Base-by-base conservation (phyloP, 2,113 vertebrate genomes). In the Pelecanoides urinatrix region DNA sequence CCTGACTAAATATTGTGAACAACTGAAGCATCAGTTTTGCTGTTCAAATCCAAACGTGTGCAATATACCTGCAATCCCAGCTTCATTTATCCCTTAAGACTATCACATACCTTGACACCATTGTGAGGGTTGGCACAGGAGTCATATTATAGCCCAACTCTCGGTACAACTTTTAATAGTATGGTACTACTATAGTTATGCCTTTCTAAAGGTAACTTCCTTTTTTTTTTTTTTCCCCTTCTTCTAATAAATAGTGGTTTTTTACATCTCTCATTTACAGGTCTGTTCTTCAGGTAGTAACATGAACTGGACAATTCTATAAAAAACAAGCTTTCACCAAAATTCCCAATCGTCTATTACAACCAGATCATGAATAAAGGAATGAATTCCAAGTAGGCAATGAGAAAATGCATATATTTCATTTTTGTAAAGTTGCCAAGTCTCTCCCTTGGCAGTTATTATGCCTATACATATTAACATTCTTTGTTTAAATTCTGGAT, bases 31-130 rank as follows among this genome's bases (percentile, higher is more conserved):
- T 56, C 49, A 81, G 1, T 86, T 83, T 36, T 92, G 58, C 66
- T 71, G 30, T 72, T 84, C 62, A 90, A 95, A 45, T 73, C 34
- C 66, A 72, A 94, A 77, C 49, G 25, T 25, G 75, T 76, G 65
- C 84, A 90, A 55, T 56, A 32, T 21, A 55, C 34, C 50, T 70
- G n/a, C 63, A 93, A 87, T 36, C 38, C 34, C 91, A 81, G 38
- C 77, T 90, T 81, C 55, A 88, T 74, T 84, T 89, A 91, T 53
- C 53, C 88, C 32, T 92, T 72, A 73, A 96, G 78, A 89, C 40
- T 66, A 30, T 29, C 59, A 78, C 19, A 21, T 19, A 71, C 17
- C 45, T 55, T 65, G 59, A 36, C 26, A 86, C 27, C 44, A 44
- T 23, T 78, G 27, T 49, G 23, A 97, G 71, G 55, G 56, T 19